Evolutionary conservation across 2,888 invertebrate genomes (phyloP), one percentile per base, ranked within the genome.

Genomic region (Meteorus colon): DNA sequence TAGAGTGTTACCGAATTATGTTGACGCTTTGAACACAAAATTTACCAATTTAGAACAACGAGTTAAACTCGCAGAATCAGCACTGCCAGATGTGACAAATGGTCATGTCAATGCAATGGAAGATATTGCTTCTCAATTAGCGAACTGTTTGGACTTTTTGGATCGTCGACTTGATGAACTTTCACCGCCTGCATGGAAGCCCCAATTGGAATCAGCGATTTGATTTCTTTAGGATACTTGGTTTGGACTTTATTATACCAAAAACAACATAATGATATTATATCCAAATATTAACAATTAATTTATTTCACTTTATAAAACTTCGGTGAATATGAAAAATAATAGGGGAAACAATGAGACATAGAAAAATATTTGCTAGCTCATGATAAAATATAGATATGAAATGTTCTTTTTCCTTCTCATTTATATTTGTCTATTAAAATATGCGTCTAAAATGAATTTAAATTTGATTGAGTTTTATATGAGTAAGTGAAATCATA

Each of bases 111-210:
- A 90, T 45, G 89, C 90, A 76, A 87, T 91, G 82, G 91, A 91
- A 82, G 89, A 90, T 71, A 90, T 90, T 14, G 90, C 90, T 1
- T 86, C 87, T 73, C 88, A 88, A 76, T 84, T 91, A 74, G 84
- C 89, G 14, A 89, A 87, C 68, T 89, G 90, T 77, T 90, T 91
- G 1, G 86, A 89, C 68, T 91, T 91, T 84, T 85, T 91, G 71
- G 90, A 91, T 81, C 85, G 90, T 76, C 85, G 91, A 81, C 87
- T 91, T 69, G 91, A 91, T 79, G 91, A 91, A 81, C 84, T 91
- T 29, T 84, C 89, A 75, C 91, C 91, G 12, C 75, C 85, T 10
- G 89, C 90, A 73, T 91, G 90, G 90, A 89, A 73, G 55, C 37
- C 48, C 24, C 66, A 73, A 73, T 16, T 66, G 4, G 34, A 65